Evolutionary conservation across 2,888 invertebrate species (phyloP).

Genomic region (Dasysyrphus tricinctus): DNA sequence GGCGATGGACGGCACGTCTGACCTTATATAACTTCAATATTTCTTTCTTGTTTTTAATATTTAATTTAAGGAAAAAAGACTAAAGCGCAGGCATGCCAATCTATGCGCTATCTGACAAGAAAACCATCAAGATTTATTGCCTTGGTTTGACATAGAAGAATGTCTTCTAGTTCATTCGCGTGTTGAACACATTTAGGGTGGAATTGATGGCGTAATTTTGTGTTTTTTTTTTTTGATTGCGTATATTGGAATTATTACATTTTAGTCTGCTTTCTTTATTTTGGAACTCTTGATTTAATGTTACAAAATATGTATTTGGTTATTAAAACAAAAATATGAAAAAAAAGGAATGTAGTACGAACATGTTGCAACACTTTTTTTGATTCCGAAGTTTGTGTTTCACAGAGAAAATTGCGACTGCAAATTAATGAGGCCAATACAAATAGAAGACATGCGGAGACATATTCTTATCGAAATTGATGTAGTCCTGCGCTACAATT

Average conservation of each 20-base stretch:
- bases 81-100: conserved; percentile 26
- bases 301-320: too few species aligned
- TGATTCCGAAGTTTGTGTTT: too few species aligned
- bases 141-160: conserved; percentile 28
- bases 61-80: conserved; percentile 28
- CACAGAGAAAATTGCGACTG: too few species aligned
- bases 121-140: conserved; percentile 34
- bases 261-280: neutral
- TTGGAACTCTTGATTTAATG: neutral
- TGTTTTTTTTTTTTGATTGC: conserved; percentile 15
- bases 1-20: neutral
- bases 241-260: neutral
- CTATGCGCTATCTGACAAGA: conserved; percentile 42
- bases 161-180: conserved; percentile 27
- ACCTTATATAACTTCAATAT: conserved; percentile 21
- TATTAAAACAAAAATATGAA: too few species aligned
- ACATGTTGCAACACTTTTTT: too few species aligned
- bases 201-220: conserved; percentile 28
- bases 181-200: neutral
- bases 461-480: too few species aligned
- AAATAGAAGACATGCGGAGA: too few species aligned
- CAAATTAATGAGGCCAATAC: too few species aligned
- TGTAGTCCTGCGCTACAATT: too few species aligned
- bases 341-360: too few species aligned
- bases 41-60: conserved; percentile 9